Evolutionary conservation across 2,113 vertebrate species (phyloP).

Genomic region (Ctenodactylus gundi): DNA sequence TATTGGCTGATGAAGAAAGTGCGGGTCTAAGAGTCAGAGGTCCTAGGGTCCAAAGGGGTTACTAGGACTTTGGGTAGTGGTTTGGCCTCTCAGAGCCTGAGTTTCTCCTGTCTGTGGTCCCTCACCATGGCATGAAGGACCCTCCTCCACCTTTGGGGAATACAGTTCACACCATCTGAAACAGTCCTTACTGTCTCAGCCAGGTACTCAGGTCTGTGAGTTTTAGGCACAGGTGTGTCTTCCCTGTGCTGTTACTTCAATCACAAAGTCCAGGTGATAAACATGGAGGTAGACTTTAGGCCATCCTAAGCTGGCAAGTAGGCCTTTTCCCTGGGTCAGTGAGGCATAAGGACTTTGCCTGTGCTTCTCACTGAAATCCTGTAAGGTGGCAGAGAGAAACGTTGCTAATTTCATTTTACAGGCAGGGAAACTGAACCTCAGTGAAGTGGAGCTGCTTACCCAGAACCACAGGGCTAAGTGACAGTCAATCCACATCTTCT

Average conservation of each 20-base stretch:
- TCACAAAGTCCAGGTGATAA: not conserved
- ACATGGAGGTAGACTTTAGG: not conserved
- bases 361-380: not conserved
- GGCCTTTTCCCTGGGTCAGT: not conserved
- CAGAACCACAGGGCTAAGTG: not conserved
- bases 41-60: not conserved
- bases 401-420: not conserved
- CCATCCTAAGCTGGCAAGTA: no score
- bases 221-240: not conserved
- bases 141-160: not conserved
- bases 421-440: not conserved
- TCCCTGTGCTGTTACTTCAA: no score
- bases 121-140: fast-evolving
- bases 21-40: not conserved
- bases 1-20: not conserved
- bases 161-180: not conserved
- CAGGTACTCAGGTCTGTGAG: not conserved
- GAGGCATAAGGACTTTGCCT: not conserved
- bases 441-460: not conserved
- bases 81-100: not conserved
- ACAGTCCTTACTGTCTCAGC: not conserved
- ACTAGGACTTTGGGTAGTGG: not conserved
- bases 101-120: no score
- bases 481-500: not conserved
- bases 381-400: not conserved